phyloP scores from a whole-genome alignment of 2,888 invertebrate species.

The Phortica okadai region DNA sequence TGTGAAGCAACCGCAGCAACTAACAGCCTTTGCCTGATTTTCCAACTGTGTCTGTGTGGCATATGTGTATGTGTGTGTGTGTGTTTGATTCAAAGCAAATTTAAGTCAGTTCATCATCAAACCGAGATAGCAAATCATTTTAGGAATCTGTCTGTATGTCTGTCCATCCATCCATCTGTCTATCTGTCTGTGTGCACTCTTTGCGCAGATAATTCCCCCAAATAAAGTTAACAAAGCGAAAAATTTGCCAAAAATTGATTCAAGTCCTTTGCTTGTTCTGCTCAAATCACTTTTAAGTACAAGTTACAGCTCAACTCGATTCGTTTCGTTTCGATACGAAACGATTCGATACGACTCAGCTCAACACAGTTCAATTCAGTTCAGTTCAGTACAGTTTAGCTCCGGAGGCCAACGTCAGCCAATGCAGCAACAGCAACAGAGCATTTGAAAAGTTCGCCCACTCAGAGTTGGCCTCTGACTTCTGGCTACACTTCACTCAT shows the following conservation, averaged over 20 bases:
- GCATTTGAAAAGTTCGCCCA: too few relatives aligned
- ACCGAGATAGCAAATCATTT: slow-evolving; percentile 14
- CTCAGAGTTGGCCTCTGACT: too few relatives aligned
- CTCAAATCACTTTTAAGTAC: slow-evolving; percentile 1
- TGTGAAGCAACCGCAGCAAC: too few relatives aligned
- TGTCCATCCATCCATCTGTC: neutral
- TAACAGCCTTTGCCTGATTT: too few relatives aligned
- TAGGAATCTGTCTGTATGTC: neutral
- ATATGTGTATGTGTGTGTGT: neutral
- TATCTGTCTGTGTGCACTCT: neutral
- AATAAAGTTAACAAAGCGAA: slow-evolving; percentile 7
- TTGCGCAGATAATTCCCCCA: slow-evolving; percentile 7
- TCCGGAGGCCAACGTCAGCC: neutral
- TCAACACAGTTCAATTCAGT: neutral
- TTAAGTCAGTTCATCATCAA: slow-evolving; percentile 1
- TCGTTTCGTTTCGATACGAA: too few relatives aligned
- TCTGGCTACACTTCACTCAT: too few relatives aligned
- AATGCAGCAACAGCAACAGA: too few relatives aligned
- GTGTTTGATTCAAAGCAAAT: neutral
- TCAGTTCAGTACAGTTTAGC: neutral
- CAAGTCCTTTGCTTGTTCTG: neutral
- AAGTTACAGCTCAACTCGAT: neutral
- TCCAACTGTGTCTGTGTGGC: too few relatives aligned
- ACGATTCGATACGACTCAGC: neutral
- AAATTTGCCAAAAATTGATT: slow-evolving; percentile 25